Conservation (phyloP, 2,888 invertebrate genomes). For the Salticus scenicus region DNA sequence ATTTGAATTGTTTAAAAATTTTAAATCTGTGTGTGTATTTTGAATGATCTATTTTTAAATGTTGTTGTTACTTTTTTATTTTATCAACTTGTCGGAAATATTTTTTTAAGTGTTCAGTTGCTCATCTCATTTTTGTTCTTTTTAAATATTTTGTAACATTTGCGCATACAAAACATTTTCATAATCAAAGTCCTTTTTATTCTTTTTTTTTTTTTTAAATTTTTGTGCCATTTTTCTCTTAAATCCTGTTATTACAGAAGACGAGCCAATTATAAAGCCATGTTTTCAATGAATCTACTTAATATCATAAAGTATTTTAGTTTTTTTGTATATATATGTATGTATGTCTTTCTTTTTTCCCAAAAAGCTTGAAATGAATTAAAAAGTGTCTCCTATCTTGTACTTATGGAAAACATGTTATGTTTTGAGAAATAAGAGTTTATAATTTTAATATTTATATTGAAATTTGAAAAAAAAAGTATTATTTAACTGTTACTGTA, state of each 20-base stretch:
- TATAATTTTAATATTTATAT: too few species aligned
- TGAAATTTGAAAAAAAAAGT: too few species aligned
- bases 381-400: too few species aligned
- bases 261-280: conserved; percentile 54
- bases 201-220: conserved; percentile 19
- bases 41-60: background rate
- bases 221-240: conserved; percentile 54
- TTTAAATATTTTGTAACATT: conserved; percentile 39
- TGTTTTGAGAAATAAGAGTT: too few species aligned
- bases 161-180: conserved; percentile 35
- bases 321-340: too few species aligned
- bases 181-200: background rate
- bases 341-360: too few species aligned
- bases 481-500: too few species aligned
- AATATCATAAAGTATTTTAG: conserved; percentile 29
- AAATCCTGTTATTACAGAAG: conserved; percentile 9
- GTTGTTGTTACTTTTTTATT: background rate
- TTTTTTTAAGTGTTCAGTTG: background rate
- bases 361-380: too few species aligned
- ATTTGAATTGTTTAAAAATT: conserved; percentile 2
- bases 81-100: background rate
- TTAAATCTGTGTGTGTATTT: background rate
- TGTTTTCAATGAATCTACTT: conserved; percentile 57
- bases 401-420: too few species aligned
- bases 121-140: conserved; percentile 16